Percentiles rank a stretch among this genome's conserved stretches.
phyloP scores from a whole-genome alignment of 2,888 invertebrate species.

The Nomada fucata region DNA sequence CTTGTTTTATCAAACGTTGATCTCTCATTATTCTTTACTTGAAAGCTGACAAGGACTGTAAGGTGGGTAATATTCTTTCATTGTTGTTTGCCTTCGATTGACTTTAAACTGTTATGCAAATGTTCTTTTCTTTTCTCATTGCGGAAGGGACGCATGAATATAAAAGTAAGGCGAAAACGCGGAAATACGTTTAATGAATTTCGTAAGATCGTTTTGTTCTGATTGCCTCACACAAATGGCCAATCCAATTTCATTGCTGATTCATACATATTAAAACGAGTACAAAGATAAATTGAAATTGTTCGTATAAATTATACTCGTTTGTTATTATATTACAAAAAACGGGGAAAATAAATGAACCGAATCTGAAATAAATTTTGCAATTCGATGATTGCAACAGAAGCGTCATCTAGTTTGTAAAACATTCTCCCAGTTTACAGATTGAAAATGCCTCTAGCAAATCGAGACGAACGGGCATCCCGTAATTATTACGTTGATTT shows the following conservation, averaged over 20 bases:
- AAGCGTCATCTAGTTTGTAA: background rate
- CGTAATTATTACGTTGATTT: background rate
- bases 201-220: background rate
- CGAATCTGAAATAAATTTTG: background rate
- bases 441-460: slow-evolving; percentile 5
- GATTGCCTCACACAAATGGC: background rate
- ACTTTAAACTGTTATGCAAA: background rate
- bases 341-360: too few relatives aligned
- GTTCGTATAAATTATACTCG: too few relatives aligned
- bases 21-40: slow-evolving; percentile 14
- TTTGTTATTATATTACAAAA: too few relatives aligned
- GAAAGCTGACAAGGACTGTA: too few relatives aligned
- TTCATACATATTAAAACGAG: too few relatives aligned
- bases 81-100: background rate
- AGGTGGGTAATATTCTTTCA: background rate
- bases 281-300: too few relatives aligned
- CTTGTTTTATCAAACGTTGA: slow-evolving; percentile 17
- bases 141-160: background rate
- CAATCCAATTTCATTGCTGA: background rate
- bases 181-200: background rate
- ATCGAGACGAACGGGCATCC: background rate
- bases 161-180: background rate
- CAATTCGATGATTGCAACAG: background rate
- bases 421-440: background rate
- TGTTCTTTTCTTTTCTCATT: background rate